Evolutionary conservation across 2,113 vertebrate species (phyloP), one percentile per base, ranked within the genome.

Genomic region (Percopsis transmontana): DNA sequence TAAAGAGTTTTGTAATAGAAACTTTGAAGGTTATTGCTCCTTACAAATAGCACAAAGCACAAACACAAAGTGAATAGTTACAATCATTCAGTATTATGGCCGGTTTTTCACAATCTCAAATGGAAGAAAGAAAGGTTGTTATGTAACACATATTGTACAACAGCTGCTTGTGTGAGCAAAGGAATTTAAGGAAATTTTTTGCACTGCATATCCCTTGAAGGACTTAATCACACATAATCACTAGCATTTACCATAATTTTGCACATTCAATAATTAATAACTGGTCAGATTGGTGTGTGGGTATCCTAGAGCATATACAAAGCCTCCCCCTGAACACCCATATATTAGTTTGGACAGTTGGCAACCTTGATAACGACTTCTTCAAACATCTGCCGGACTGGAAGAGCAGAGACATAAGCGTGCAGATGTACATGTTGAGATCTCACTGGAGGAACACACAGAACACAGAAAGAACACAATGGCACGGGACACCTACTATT

Each of bases 401-500:
- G 1, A 39, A 58, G 9, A 40, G 50, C 62, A 74, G 27, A 33
- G 27, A 33, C 27, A 33, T 1, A 7, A 33, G 27, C 8, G 27
- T 6, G 8, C 27, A 33, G 27, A 33, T 33, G 27, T 7, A 41
- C 27, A 66, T 9, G 7, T 16, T 55, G 10, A 48, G 7, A 48
- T 48, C 45, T 48, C 45, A 48, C n/a, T n/a, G 45, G 16, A 48
- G 45, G 27, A 6, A 7, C 15, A 60, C 1, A 4, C 3, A 58
- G 27, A 6, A 7, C 15, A 60, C 1, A 4, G 5, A 58, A 66
- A 15, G 10, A 53, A 68, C 21, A 67, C 50, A 53, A 80, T 83
- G 79, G 79, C 76, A 87, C 74, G 27, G 24, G 20, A n/a, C 44
- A 54, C 21, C 16, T 20, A 14, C 55, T 21, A 42, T 23, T 59